A percentile compares a stretch with the other conserved stretches of the same genome.
Conservation (phyloP, 2,113 vertebrate genomes). For the Pipa parva region DNA sequence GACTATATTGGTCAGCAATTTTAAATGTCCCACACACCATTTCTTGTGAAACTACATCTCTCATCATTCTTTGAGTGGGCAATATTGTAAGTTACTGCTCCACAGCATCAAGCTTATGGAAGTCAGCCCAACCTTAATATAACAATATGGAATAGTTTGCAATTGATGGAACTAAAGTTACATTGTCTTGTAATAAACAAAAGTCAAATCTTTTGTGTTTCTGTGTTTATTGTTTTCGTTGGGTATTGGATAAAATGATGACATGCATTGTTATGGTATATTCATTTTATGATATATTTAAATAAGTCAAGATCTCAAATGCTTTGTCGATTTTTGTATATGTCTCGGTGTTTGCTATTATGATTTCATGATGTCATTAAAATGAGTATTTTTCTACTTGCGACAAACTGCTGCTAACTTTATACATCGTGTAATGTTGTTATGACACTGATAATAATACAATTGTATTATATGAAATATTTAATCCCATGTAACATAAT, state of each 20-base stretch:
- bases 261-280: conserved; percentile 59
- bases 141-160: no score
- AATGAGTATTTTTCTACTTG: conserved; percentile 96
- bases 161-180: no score
- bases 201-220: neutral
- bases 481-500: conserved; percentile 57
- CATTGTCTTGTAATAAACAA: no score
- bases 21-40: no score
- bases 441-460: conserved; percentile 62
- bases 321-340: conserved; percentile 83
- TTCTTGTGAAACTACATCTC: no score
- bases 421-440: conserved; percentile 66
- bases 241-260: conserved; percentile 57
- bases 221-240: neutral
- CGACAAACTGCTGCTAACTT: conserved; percentile 83
- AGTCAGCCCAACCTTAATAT: no score
- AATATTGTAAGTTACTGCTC: no score
- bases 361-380: conserved; percentile 65
- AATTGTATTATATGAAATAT: conserved; percentile 66
- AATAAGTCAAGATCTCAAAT: conserved; percentile 71
- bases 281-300: conserved; percentile 69
- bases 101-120: no score
- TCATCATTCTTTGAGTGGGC: no score
- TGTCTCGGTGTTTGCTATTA: conserved; percentile 74
- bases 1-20: no score